Evolutionary conservation across 2,113 vertebrate genomes (phyloP), one percentile per base, ranked within the genome.

Genomic region (Puffinus mauretanicus): DNA sequence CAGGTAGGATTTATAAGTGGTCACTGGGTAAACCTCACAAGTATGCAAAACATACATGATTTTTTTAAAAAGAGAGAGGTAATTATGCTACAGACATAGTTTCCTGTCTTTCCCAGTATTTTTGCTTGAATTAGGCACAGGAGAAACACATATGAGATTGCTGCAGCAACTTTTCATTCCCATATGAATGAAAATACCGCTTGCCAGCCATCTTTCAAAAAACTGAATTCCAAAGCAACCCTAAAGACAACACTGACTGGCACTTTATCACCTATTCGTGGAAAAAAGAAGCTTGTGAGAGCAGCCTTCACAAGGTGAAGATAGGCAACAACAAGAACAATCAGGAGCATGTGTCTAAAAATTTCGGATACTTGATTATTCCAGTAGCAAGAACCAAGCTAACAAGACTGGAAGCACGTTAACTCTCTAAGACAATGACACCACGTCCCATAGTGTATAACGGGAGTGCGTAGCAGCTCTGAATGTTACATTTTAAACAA

Each of bases 381-480:
- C 82, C 40, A 46, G 26, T 13, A 75, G 67, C 52, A 36, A 40
- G 62, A 36, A 66, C 46, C 26, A 52, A 60, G 30, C 66, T 51
- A 52, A 84, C 19, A 55, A 27, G 81, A 46, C 10, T 36, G 21
- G 29, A 47, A 67, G 65, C 20, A 69, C 47, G 38, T 44, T 10
- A 75, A 40, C 67, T 52, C 21, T 49, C 52, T 22, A 51, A 79
- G 26, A 58, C 29, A 42, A 57, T 8, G 6, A 46, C 16, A 77
- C 9, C 42, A 77, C 22, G 51, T 26, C 54, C 36, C 54, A 24
- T 1, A 30, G 14, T 4, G 34, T 11, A 17, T 16, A 29, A 60
- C 1, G 0, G 7, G 10, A 70, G 8, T 0, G 0, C 1, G 0
- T 4, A 66, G 32, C 11, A 4, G 17, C 27, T 67, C n/a, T 7